Conservation (phyloP, 2,113 vertebrate species). For the Dipodomys stephensi region DNA sequence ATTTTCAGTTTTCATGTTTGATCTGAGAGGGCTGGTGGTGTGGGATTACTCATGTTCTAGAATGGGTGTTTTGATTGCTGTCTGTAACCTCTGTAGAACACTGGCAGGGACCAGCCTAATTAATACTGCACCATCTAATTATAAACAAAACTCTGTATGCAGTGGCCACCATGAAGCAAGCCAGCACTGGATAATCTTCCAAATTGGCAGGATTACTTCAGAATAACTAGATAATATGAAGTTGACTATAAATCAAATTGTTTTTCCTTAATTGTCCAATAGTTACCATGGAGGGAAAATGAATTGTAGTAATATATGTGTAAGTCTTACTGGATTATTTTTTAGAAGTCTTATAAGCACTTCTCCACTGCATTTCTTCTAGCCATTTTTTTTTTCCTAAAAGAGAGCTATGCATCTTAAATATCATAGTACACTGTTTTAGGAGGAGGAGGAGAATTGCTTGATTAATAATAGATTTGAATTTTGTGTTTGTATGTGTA, state of each 20-base stretch:
- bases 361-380: conserved; percentile 36
- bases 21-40: conserved; percentile 1
- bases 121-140: conserved; percentile 65
- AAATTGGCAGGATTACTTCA: conserved; percentile 47
- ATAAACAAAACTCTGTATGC: conserved; percentile 49
- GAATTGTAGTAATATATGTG: not conserved
- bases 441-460: conserved; percentile 13
- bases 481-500: no score
- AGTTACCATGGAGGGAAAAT: not conserved
- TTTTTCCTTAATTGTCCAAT: conserved; percentile 39
- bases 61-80: conserved; percentile 62
- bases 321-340: conserved; percentile 14
- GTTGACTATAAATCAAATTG: conserved; percentile 50
- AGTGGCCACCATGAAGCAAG: conserved; percentile 40
- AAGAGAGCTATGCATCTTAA: conserved; percentile 5
- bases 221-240: conserved; percentile 44
- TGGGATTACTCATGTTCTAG: conserved; percentile 62
- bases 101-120: conserved; percentile 54
- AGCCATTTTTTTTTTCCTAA: conserved; percentile 41
- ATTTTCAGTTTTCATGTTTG: not conserved
- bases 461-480: not conserved
- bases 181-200: conserved; percentile 17
- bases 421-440: not conserved
- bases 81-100: conserved; percentile 17
- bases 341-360: not conserved